Evolutionary conservation across 2,888 invertebrate species (phyloP), one percentile per base, ranked within the genome.

Genomic region (Salpingus planirostris): DNA sequence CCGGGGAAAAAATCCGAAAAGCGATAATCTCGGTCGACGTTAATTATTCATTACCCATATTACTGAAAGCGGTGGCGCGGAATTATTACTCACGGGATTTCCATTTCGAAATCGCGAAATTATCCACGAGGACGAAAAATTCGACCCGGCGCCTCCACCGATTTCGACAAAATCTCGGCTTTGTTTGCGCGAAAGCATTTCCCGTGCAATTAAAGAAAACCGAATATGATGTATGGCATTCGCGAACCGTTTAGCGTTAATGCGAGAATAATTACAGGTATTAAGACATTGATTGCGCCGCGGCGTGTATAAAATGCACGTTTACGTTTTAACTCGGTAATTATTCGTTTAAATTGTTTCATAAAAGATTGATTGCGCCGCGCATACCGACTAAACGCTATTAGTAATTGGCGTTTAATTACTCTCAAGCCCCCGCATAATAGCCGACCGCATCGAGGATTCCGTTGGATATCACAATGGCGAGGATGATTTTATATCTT

Each of bases 21-120:
- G 27, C 33, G 41, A 46, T 52, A 53, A 51, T 49, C 45, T 42
- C 46, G 43, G 34, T 34, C 46, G 46, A 46, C 50, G 50, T 53
- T 52, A 53, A 53, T 53, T 53, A 46, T 44, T 45, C 40, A 43
- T 43, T 40, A 36, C 42, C 34, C 40, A n/a, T n/a, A n/a, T n/a
- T n/a, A n/a, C n/a, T n/a, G n/a, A n/a, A n/a, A n/a, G n/a, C n/a
- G n/a, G n/a, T n/a, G n/a, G n/a, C n/a, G n/a, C n/a, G n/a, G n/a
- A n/a, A n/a, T n/a, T n/a, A n/a, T n/a, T n/a, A n/a, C n/a, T n/a
- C n/a, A n/a, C n/a, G n/a, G n/a, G n/a, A n/a, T n/a, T n/a, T n/a
- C n/a, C n/a, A n/a, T n/a, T n/a, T n/a, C n/a, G n/a, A n/a, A n/a
- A n/a, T n/a, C n/a, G n/a, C n/a, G n/a, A n/a, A n/a, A n/a, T n/a